Evolutionary conservation across 2,797 vertebrate species (phyloP).

Genomic region (Neosilurus hyrtlii): DNA sequence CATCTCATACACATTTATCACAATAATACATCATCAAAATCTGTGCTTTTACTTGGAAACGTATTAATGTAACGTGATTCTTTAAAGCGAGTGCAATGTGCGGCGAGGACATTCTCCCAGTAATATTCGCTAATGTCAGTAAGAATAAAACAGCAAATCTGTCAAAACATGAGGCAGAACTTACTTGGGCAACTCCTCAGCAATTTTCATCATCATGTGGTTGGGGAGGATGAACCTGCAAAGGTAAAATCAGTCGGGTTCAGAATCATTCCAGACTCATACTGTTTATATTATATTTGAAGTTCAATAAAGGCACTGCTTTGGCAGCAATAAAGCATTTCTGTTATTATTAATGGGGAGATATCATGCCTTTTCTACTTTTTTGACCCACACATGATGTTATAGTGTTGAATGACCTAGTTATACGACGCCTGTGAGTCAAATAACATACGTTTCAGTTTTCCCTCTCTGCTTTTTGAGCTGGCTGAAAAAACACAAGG

Average conservation of each 20-base stretch:
- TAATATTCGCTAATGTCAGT: not conserved
- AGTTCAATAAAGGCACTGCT: not conserved
- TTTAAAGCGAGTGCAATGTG: not conserved
- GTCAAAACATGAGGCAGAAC: slow-evolving; percentile 50
- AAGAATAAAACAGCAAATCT: not conserved
- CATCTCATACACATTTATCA: not conserved
- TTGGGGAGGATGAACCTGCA: slow-evolving; percentile 88
- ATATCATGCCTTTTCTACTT: too few species aligned
- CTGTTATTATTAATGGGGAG: too few species aligned
- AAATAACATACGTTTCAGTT: too few species aligned
- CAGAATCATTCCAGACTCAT: not conserved
- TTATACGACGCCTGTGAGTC: too few species aligned
- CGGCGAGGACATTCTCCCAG: not conserved
- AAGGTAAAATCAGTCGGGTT: slow-evolving; percentile 15
- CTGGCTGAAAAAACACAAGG: too few species aligned
- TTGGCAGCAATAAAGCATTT: too few species aligned
- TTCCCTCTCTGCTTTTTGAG: too few species aligned
- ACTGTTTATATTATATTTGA: not conserved
- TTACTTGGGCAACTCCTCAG: slow-evolving; percentile 94
- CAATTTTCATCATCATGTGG: slow-evolving; percentile 94
- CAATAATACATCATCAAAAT: not conserved
- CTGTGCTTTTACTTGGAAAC: not conserved
- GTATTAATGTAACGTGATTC: not conserved
- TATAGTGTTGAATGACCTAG: too few species aligned
- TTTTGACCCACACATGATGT: too few species aligned